Evolutionary conservation across 2,113 vertebrate genomes (phyloP), one percentile per base, ranked within the genome.

Genomic region (Gopherus evgoodei): DNA sequence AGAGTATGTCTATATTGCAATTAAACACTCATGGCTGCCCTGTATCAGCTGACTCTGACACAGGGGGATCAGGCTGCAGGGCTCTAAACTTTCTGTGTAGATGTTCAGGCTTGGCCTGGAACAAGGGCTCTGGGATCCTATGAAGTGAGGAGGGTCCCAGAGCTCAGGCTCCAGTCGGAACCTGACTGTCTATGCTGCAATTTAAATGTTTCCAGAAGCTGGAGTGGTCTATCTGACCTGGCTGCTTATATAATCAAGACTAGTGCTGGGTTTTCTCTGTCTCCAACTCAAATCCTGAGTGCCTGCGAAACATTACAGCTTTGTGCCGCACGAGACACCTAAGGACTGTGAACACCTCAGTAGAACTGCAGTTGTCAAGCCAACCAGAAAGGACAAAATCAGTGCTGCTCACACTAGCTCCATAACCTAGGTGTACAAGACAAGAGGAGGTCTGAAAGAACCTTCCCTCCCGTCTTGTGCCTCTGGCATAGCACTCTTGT

Each of bases 211-310:
- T 96, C 81, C 90, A 94, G 93, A 95, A 94, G 90, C 95, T 91
- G 90, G 91, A 95, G 93, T 95, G 87, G 90, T 94, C 97, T 95
- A 93, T 93, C 90, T 94, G 94, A 52, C 94, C 89, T 94, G 93
- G 93, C 90, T 81, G 49, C 93, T 96, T 95, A 91, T 94, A 95
- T 97, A 96, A 95, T 96, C 96, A 95, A 94, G 94, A 93, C 88
- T 90, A 96, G 93, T 94, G 95, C 92, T 94, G 91, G 93, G 96
- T 44, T 5, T 76, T 94, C 94, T 85, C 84, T 76, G 87, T 1
- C 6, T 86, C 0, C 96, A 97, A 94, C 94, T 94, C 81, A 93
- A 90, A 97, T 91, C 54, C 81, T 2, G 0, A 89, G 38, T 5
- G 76, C 84, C 87, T 49, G 90, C 81, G 52, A 91, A 94, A 94